Percentiles rank a stretch among this genome's conserved stretches.
Evolutionary conservation across 2,113 vertebrate species (phyloP).

Genomic region (Cyanocitta stelleri): DNA sequence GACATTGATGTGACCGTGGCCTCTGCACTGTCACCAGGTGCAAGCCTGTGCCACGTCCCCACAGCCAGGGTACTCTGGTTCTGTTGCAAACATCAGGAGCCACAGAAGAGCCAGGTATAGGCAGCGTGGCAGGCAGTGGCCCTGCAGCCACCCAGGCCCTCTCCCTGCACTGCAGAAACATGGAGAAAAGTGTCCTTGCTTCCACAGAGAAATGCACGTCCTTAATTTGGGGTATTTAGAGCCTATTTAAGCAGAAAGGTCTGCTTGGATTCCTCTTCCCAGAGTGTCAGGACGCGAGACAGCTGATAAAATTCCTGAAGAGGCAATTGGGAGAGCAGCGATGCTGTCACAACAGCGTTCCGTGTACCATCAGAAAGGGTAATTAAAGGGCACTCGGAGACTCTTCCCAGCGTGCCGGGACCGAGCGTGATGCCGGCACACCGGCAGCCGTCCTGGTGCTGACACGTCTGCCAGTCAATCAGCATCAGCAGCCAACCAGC

Average conservation of each 20-base stretch:
- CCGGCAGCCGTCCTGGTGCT: not conserved
- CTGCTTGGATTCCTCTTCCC: conserved; percentile 11
- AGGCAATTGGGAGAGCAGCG: conserved; percentile 42
- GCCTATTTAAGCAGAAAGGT: conserved; percentile 43
- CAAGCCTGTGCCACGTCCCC: rapidly evolving
- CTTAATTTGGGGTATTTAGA: conserved; percentile 50
- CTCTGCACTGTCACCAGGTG: not conserved
- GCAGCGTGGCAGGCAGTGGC: rapidly evolving
- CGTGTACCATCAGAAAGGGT: conserved; percentile 28
- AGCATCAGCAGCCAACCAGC: not conserved
- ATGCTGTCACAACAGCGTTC: conserved; percentile 46
- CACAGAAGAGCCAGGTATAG: rapidly evolving
- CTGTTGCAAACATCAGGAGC: not conserved
- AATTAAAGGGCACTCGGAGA: conserved; percentile 59
- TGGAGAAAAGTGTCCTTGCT: not conserved
- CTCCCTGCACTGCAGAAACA: not conserved
- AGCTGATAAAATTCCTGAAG: conserved; percentile 56
- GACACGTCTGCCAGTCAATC: not conserved
- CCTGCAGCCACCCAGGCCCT: not conserved
- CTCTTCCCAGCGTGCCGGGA: not conserved
- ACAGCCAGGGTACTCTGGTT: not conserved
- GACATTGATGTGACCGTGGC: rapidly evolving
- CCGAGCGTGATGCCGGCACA: not conserved
- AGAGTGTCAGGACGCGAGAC: not conserved
- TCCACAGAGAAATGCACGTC: not conserved